Evolutionary conservation across 2,113 vertebrate genomes (phyloP).

Genomic region (Ursus arctos): DNA sequence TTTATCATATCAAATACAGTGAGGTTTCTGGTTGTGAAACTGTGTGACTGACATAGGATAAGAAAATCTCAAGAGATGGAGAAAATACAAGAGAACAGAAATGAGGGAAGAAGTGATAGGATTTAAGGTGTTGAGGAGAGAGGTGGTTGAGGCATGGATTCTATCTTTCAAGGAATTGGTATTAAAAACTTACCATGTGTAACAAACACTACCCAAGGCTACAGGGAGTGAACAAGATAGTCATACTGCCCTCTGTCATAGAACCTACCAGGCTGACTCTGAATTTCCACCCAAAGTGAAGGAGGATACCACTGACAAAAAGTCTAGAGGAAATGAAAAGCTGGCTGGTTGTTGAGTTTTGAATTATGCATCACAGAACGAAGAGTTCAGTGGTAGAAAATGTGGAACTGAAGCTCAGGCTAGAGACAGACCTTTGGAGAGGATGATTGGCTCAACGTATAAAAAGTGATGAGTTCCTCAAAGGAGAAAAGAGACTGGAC

Average conservation of each 20-base stretch:
- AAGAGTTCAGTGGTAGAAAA: not conserved
- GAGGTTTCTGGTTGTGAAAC: constrained; percentile 39
- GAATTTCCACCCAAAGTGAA: not conserved
- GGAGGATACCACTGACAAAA: not conserved
- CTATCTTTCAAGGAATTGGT: not conserved
- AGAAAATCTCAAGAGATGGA: not conserved
- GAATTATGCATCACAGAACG: not conserved
- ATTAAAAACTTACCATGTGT: not conserved
- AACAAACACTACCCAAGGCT: not conserved
- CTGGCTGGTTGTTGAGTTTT: not conserved
- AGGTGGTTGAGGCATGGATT: not conserved
- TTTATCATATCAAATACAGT: constrained; percentile 19
- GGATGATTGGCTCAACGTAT: not conserved
- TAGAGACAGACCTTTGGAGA: not conserved
- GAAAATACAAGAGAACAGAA: not conserved
- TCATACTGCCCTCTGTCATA: not conserved
- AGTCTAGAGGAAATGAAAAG: not conserved
- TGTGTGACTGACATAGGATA: not conserved
- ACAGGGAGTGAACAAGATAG: not conserved
- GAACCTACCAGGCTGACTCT: not conserved
- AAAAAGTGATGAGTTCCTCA: not conserved
- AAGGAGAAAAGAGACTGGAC: not conserved
- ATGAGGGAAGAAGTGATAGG: not conserved
- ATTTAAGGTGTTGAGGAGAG: not conserved
- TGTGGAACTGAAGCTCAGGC: not conserved